Conservation (phyloP, 2,113 vertebrate genomes). For the Noctilio leporinus region DNA sequence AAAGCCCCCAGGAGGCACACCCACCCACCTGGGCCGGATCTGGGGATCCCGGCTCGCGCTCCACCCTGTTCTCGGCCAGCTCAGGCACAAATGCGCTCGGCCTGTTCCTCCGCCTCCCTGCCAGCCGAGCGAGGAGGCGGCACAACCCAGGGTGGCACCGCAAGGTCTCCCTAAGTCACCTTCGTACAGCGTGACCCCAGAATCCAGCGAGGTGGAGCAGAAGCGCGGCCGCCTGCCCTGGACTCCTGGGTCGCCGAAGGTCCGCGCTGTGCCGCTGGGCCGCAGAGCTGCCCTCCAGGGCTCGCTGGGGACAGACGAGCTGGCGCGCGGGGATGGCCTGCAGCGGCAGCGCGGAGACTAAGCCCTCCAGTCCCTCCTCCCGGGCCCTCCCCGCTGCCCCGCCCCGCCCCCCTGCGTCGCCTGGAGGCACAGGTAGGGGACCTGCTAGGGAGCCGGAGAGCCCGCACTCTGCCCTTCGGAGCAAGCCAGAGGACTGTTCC, state of each 20-base stretch:
- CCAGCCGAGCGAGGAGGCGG: not conserved
- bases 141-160: slow-evolving; percentile 43
- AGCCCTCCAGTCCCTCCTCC: not conserved
- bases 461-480: accelerated
- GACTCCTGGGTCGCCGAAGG: not conserved
- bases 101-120: not conserved
- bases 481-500: no score
- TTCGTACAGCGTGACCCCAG: not conserved
- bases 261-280: not conserved
- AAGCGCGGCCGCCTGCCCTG: not conserved
- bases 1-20: not conserved
- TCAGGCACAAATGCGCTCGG: not conserved
- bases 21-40: slow-evolving; percentile 46
- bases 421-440: slow-evolving; percentile 24
- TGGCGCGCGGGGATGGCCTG: slow-evolving; percentile 17
- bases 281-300: slow-evolving; percentile 20
- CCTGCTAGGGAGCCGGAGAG: not conserved
- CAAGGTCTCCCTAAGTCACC: slow-evolving; percentile 65
- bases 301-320: not conserved
- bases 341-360: not conserved
- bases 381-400: not conserved
- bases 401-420: not conserved
- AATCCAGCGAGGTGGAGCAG: not conserved
- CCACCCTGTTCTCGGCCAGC: not conserved
- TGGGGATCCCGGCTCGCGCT: not conserved